Percentiles rank a stretch among this genome's conserved stretches.
Conservation (phyloP, 2,888 invertebrate species). For the Patella ulyssiponensis region DNA sequence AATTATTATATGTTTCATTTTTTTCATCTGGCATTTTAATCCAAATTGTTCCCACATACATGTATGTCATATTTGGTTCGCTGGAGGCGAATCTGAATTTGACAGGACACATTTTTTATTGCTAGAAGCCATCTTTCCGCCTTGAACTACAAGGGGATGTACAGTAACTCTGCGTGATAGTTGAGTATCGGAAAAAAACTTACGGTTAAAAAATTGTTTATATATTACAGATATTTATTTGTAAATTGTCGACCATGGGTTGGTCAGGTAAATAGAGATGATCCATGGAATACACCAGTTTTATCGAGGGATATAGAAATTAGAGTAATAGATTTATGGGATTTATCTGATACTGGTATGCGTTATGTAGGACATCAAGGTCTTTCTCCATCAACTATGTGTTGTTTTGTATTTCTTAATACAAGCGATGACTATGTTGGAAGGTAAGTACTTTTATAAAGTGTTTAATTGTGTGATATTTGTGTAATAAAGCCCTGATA, state of each 20-base stretch:
- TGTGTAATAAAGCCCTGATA: no score
- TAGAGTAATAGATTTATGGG: slow-evolving; percentile 86
- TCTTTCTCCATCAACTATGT: slow-evolving; percentile 86
- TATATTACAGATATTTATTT: slow-evolving; percentile 52
- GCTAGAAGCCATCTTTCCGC: no score
- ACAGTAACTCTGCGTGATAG: no score
- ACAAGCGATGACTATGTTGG: slow-evolving; percentile 86
- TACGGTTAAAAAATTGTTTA: neutral
- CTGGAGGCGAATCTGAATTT: no score
- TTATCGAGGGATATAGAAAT: slow-evolving; percentile 90
- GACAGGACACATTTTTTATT: no score
- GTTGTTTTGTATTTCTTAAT: slow-evolving; percentile 88
- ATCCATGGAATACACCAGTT: slow-evolving; percentile 85
- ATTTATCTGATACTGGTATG: slow-evolving; percentile 81
- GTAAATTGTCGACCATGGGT: slow-evolving; percentile 81
- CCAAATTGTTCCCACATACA: no score
- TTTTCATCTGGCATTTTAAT: no score
- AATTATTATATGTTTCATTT: no score
- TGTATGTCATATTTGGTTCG: no score
- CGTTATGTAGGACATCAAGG: slow-evolving; percentile 85
- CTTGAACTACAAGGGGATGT: no score
- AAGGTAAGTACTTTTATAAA: slow-evolving; percentile 75
- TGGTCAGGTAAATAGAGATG: slow-evolving; percentile 80
- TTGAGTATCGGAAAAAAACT: no score
- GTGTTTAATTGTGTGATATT: no score